Evolutionary conservation across 2,113 vertebrate species (phyloP).

Genomic region (Hippocampus abdominalis): DNA sequence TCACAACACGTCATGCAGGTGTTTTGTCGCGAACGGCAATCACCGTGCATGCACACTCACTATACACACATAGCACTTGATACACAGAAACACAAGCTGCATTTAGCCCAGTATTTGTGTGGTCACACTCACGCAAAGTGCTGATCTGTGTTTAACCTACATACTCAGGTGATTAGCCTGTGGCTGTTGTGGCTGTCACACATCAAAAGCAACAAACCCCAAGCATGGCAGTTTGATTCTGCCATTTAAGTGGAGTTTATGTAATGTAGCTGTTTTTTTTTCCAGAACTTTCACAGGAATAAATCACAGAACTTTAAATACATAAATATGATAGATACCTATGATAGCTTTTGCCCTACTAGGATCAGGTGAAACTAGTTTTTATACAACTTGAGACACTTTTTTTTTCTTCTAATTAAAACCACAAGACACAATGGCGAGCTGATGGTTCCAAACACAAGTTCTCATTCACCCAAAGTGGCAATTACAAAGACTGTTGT

Average conservation of each 20-base stretch:
- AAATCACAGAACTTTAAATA: not conserved
- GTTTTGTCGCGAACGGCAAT: conserved; percentile 13
- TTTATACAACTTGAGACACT: no score
- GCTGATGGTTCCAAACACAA: no score
- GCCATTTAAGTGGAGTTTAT: not conserved
- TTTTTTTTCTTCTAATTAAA: no score
- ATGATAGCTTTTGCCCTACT: no score
- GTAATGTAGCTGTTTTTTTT: not conserved
- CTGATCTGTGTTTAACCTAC: conserved; percentile 59
- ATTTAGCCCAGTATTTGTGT: conserved; percentile 25
- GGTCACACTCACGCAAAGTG: conserved; percentile 4
- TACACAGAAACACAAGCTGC: conserved; percentile 1
- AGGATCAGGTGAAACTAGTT: no score
- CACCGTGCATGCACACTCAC: not conserved
- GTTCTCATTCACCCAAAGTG: no score
- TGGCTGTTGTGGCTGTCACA: conserved; percentile 31
- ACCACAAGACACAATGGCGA: no score
- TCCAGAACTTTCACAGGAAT: not conserved
- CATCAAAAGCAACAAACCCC: conserved; percentile 16
- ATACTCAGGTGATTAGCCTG: conserved; percentile 39
- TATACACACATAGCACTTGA: not conserved
- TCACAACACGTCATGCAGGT: not conserved
- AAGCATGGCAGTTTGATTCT: not conserved
- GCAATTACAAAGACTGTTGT: no score
- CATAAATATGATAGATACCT: not conserved